Evolutionary conservation across 2,888 invertebrate species (phyloP), one percentile per base, ranked within the genome.

Genomic region (Lasioglossum malachurum): DNA sequence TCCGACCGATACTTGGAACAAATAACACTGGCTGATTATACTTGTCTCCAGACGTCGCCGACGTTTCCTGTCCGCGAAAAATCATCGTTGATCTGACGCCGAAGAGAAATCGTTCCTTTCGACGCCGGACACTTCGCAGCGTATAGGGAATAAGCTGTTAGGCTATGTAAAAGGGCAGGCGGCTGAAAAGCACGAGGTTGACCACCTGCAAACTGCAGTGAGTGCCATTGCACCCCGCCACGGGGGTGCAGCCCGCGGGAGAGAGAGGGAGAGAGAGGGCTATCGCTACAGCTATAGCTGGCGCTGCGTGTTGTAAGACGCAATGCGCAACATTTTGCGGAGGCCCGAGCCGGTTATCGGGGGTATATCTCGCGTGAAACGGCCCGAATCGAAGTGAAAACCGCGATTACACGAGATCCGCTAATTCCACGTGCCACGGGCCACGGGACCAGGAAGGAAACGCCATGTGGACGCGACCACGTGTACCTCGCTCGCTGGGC

Each of bases 281-380:
- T 53, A n/a, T 53, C 23, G 53, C 10, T 53, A n/a, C 10, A 8
- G 82, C 90, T 86, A 87, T 90, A 83, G 83, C 84, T 57, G 77
- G 72, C 83, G 82, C 89, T 91, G 90, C 91, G 91, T 91, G 90
- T 87, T 85, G 91, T 89, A 93, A 93, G 94, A 93, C 94, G 94
- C 94, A 94, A 93, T 94, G 94, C 94, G 94, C 94, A 94, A 94
- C 93, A 91, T 92, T 94, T 94, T 94, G 94, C 94, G 90, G 94
- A 91, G 89, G 83, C 86, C 86, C 82, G 77, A 84, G 80, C 82
- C 75, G 81, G 77, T 85, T 83, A 82, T 86, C 89, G 41, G 12
- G 64, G 75, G 80, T 80, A 87, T 87, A 84, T 89, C 81, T 89
- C 87, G 78, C 78, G 77, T 44, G 84, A 80, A 87, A 44, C 86